Percentiles rank a stretch among this genome's conserved stretches.
Conservation (phyloP, 2,888 invertebrate genomes). For the Danaus chrysippus region DNA sequence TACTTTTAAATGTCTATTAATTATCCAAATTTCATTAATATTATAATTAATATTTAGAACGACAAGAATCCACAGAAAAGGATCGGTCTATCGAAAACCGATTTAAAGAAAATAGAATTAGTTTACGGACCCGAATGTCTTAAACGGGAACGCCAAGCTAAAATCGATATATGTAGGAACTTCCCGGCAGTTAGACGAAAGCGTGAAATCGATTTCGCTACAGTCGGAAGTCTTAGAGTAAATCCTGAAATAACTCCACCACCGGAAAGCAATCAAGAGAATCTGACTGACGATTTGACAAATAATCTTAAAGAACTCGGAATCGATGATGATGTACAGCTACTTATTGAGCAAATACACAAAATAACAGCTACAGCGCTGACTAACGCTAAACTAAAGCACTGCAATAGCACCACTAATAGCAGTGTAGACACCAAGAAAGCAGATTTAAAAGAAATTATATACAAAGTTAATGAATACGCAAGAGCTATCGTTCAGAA, state of each 20-base stretch:
- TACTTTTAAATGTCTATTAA: not conserved
- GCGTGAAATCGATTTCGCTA: conserved; percentile 34
- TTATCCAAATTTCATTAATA: conserved; percentile 18
- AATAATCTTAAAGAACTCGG: conserved; percentile 42
- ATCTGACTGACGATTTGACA: conserved; percentile 21
- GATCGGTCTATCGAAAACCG: conserved; percentile 42
- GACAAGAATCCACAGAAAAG: conserved; percentile 44
- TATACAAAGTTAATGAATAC: conserved; percentile 42
- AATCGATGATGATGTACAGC: conserved; percentile 45
- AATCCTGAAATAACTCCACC: conserved; percentile 63
- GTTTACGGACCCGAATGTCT: conserved; percentile 60
- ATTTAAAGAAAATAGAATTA: conserved; percentile 56
- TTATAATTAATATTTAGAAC: conserved; percentile 40
- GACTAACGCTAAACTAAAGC: conserved; percentile 44
- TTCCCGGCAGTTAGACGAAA: conserved; percentile 53
- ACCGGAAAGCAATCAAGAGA: conserved; percentile 28
- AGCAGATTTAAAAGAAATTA: conserved; percentile 43
- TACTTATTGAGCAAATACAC: conserved; percentile 46
- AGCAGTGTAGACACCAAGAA: not conserved
- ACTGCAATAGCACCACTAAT: conserved; percentile 44
- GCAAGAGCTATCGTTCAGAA: conserved; percentile 41
- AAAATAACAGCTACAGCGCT: conserved; percentile 47
- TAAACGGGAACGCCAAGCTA: conserved; percentile 54
- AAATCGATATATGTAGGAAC: conserved; percentile 58
- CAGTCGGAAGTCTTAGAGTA: conserved; percentile 46